Evolutionary conservation across 2,888 invertebrate species (phyloP), one percentile per base, ranked within the genome.

Genomic region (Fragum sueziense): DNA sequence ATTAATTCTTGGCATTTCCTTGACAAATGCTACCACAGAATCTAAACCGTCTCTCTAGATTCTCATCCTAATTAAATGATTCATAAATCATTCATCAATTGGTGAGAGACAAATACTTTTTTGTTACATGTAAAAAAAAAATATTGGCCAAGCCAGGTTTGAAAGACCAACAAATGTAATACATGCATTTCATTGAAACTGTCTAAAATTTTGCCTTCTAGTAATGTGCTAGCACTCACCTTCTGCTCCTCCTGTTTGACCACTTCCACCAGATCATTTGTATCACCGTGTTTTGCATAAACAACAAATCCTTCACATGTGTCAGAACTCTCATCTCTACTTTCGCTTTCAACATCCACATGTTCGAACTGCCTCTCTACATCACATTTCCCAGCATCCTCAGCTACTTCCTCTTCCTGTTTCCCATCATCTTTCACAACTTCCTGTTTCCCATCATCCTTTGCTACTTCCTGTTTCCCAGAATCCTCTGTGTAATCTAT

Each of bases 241-340:
- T 76, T 70, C 9, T 31, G 37, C 11, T 74, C 61, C 27, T 74
- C 68, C 22, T 37, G 33, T 31, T 78, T 78, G n/a, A 75, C 57
- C 4, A 82, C 70, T 68, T 82, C 82, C 29, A 74, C 62, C 20
- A 78, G 62, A 70, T 76, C 76, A 73, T 76, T 79, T 37, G 57
- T 61, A 27, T 84, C 81, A 2, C 74, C 80, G 41, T 74, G 73
- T 67, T 74, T 76, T 47, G 76, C 80, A 74, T 79, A 84, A 29
- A 84, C 70, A 31, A 84, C 84, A 71, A 70, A 84, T 29, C 80
- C 84, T 62, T 80, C 80, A 52, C 73, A 74, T 34, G 41, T 52
- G 14, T 34, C 59, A 22, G 71, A 57, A n/a, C 37, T 54, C 9
- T 72, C 72, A 47, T 71, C 72, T 47, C 33, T 41, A 6, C 33